Evolutionary conservation across 2,797 vertebrate genomes (phyloP), one percentile per base, ranked within the genome.

Genomic region (Rhyacichthys aspro): DNA sequence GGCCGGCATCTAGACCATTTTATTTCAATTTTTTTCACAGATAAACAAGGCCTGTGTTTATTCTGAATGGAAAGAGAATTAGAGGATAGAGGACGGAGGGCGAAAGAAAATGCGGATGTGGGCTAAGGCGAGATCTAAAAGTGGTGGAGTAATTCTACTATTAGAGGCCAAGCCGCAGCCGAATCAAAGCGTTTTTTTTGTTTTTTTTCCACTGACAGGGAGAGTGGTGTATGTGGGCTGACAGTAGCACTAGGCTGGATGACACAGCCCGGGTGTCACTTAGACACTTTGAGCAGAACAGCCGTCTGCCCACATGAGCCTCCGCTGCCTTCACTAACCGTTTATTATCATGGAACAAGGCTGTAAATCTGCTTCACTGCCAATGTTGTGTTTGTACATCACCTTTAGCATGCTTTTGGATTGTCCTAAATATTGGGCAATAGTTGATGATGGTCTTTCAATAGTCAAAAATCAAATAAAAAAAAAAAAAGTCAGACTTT

Each of bases 201-300:
- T 28, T 28, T 28, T 23, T 5, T 6, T 6, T 6, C 78, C 82
- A 88, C 92, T 90, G 77, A 78, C 83, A 78, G 79, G 91, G 89
- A 91, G 87, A 90, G 89, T 90, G 87, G 82, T 71, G 89, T 84
- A 92, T 90, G 75, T 83, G 76, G 66, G 45, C 53, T 74, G 74
- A 79, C 62, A 74, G 79, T 70, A 68, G 59, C 55, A 70, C 44
- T 70, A 62, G 59, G 50, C 74, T 58, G 42, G 65, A 77, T 83
- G 69, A 82, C 78, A 71, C 34, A 23, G 43, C 63, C 60, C 63
- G 53, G n/a, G 15, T 54, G 60, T 34, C 54, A 59, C 38, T 23
- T 15, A 5, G 60, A 37, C 54, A 59, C 38, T 23, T 15, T 28
- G 23, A 28, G 23, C 23, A 28, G 23, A 18, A 39, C 56, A 32